Conservation (phyloP, 2,888 invertebrate species). For the Labia minor region DNA sequence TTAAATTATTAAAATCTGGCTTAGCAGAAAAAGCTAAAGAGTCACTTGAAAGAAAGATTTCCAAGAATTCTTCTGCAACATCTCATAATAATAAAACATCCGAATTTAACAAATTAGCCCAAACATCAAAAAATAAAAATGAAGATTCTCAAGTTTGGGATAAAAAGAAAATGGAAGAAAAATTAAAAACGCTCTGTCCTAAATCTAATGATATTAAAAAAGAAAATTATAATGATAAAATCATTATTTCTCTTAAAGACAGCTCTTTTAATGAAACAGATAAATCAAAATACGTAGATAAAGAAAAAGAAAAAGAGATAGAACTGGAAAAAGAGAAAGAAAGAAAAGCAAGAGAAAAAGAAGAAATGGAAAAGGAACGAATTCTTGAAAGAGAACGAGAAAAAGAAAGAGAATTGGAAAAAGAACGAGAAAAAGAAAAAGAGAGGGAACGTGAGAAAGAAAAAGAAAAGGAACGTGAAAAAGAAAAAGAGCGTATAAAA, state of each 20-base stretch:
- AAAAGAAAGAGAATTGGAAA: neutral
- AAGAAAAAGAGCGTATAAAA: neutral
- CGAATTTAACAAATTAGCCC: neutral
- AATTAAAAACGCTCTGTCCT: neutral
- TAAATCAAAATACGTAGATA: neutral
- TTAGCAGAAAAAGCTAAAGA: conserved; percentile 63
- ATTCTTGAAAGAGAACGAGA: conserved; percentile 5
- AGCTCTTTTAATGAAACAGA: neutral
- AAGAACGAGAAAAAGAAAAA: neutral
- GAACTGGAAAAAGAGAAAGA: neutral
- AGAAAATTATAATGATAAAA: neutral
- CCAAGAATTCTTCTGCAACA: conserved; percentile 18
- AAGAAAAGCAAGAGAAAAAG: neutral
- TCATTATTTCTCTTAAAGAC: neutral
- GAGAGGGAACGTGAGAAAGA: neutral
- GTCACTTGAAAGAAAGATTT: conserved; percentile 46
- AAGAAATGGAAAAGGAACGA: neutral
- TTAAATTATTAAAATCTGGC: conserved; percentile 53
- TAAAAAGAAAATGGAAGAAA: conserved; percentile 15
- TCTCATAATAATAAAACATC: neutral
- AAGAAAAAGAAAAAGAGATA: neutral
- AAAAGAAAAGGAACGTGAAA: neutral
- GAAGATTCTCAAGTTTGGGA: neutral
- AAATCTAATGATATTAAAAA: neutral
- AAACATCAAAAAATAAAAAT: conserved; percentile 8